These are phyloP conservation scores for Rhaphigaster nebulosa DNA, from an alignment of 2,888 invertebrate species.

Conservation along the genomic window DNA sequence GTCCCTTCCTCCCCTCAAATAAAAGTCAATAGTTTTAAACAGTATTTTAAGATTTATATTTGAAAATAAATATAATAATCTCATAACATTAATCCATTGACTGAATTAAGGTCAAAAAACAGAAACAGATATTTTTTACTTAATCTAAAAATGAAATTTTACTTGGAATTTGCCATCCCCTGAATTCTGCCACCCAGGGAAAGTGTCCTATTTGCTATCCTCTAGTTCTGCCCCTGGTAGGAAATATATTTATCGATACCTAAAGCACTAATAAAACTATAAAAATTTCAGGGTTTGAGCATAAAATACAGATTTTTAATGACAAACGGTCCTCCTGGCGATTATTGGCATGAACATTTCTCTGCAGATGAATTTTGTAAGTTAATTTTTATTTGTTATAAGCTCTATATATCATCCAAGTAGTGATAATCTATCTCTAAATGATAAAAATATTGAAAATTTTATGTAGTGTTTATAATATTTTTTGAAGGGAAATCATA, in stretches of 20 bases:
- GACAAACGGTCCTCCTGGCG: constrained; percentile 87
- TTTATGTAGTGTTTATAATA: neutral
- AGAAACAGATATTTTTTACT: no score
- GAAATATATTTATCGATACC: neutral
- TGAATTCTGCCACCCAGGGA: no score
- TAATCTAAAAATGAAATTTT: no score
- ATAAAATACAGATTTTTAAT: constrained; percentile 85
- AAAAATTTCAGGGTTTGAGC: constrained; percentile 77
- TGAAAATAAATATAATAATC: no score
- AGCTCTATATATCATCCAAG: neutral
- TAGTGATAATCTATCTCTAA: neutral
- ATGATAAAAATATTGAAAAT: neutral
- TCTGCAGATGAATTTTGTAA: constrained; percentile 96
- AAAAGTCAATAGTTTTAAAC: no score
- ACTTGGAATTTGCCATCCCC: no score
- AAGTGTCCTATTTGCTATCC: no score
- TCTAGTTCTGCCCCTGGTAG: no score
- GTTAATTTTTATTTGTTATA: constrained; percentile 68
- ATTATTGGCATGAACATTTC: constrained; percentile 90
- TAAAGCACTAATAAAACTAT: neutral
- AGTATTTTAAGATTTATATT: no score
- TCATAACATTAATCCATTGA: no score
- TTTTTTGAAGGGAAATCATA: neutral
- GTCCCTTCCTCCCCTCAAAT: no score
- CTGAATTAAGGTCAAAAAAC: no score